Base-by-base conservation (phyloP, 2,888 invertebrate genomes). In the Stenoptilia bipunctidactyla region DNA sequence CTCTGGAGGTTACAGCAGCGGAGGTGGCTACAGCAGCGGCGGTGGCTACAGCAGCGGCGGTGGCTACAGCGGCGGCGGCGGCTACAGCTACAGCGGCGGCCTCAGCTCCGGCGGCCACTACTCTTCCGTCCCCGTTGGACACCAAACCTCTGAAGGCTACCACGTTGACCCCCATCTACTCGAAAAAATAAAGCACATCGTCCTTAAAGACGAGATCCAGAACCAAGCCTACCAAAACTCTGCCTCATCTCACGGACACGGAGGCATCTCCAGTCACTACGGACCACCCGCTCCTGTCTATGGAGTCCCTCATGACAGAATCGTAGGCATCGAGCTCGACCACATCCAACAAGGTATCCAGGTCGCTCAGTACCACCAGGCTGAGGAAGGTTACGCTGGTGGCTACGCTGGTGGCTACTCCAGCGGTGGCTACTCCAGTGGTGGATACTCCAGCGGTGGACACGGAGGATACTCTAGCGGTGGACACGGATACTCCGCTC, bases 321-420 rank as follows among this genome's bases (percentile, higher is more conserved):
- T 94, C 46, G 92, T 93, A 43, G 94, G 93, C 44, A 90, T 94
- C 58, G 92, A 93, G 70, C 87, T 94, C 44, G 94, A 92, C 60
- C 92, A 92, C 47, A 89, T 93, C 57, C 91, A 92, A 61, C 93
- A 93, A 60, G 93, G 92, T 48, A 90, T 94, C 70, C 93, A 94
- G 69, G 93, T 94, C 27, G 94, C 94, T 15, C 93, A 94, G 65
- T 93, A 91, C 86, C 89, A 91, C 62, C 92, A 92, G 68, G 87
- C 89, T 47, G 85, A 87, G 44, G 86, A 89, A 48, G 87, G 86
- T 44, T 64, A 79, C 59, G 56, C 68, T 12, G 46, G 58, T 34
- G 71, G 70, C 9, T 64, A 65, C 48, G 71, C 74, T 55, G 82
- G 51, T 71, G 65, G 61, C 13, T 69, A 58, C 53, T 50, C 59